A percentile compares a stretch with the other conserved stretches of the same genome.
These are phyloP conservation scores for Galerucella nymphaeae DNA, from an alignment of 2,888 invertebrate species.

Conservation along the genomic window DNA sequence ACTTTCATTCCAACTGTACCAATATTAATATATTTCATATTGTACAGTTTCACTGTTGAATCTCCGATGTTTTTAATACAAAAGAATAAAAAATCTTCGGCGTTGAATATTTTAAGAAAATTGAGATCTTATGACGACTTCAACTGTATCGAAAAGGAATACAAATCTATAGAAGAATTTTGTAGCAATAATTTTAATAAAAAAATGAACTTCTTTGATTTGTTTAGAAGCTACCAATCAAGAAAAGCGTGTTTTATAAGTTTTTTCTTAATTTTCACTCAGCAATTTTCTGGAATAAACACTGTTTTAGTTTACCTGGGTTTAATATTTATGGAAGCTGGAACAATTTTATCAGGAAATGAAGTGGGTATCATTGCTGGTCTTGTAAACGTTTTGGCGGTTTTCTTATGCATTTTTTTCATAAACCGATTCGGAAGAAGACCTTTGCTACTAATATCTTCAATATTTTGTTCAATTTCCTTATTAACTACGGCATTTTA, in stretches of 20 bases:
- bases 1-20: neutral
- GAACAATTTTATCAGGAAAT: neutral
- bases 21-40: neutral
- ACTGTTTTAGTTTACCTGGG: neutral
- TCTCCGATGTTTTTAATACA: slow-evolving; percentile 6
- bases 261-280: neutral
- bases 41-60: slow-evolving; percentile 7
- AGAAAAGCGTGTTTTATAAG: neutral
- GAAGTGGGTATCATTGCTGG: neutral
- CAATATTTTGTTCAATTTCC: neutral
- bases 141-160: neutral
- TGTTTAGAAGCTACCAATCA: neutral
- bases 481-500: neutral
- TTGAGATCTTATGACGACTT: neutral
- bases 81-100: neutral
- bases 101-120: neutral
- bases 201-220: neutral
- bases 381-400: neutral
- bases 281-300: neutral
- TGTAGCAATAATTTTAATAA: neutral
- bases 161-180: neutral
- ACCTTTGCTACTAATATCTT: neutral
- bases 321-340: slow-evolving; percentile 6
- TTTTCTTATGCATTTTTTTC: neutral
- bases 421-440: slow-evolving; percentile 1